Percentiles rank a stretch among this genome's conserved stretches.
Evolutionary conservation across 2,888 invertebrate species (phyloP).

Genomic region (Meta bourneti): DNA sequence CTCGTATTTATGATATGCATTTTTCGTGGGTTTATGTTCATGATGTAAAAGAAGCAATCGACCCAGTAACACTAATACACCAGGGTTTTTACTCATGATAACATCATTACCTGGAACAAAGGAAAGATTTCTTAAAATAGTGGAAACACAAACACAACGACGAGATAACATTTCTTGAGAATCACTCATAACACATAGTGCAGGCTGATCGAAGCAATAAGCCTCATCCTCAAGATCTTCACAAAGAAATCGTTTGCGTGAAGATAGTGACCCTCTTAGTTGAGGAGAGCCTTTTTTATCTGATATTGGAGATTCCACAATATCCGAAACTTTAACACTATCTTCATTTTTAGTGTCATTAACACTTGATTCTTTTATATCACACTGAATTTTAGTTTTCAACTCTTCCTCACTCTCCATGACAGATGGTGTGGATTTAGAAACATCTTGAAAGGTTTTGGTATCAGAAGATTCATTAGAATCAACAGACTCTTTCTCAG

Average conservation of each 20-base stretch:
- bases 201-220: slow-evolving; percentile 94
- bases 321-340: slow-evolving; percentile 35
- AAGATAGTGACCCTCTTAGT: slow-evolving; percentile 89
- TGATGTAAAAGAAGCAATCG: slow-evolving; percentile 94
- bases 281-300: slow-evolving; percentile 79
- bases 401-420: neutral
- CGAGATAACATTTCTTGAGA: slow-evolving; percentile 92
- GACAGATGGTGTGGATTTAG: slow-evolving; percentile 20
- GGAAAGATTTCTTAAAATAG: slow-evolving; percentile 96
- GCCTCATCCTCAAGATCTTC: slow-evolving; percentile 95
- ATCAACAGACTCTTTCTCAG: neutral
- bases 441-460: slow-evolving; percentile 68
- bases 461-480: slow-evolving; percentile 53
- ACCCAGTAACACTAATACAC: slow-evolving; percentile 93
- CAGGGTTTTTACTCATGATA: slow-evolving; percentile 92
- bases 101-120: slow-evolving; percentile 98
- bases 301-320: slow-evolving; percentile 73
- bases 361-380: slow-evolving; percentile 14
- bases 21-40: slow-evolving; percentile 92
- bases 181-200: slow-evolving; percentile 91
- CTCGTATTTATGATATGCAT: slow-evolving; percentile 85
- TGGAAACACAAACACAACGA: slow-evolving; percentile 95
- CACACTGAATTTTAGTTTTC: slow-evolving; percentile 7
- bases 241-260: slow-evolving; percentile 88
- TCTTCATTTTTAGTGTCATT: slow-evolving; percentile 10